Percentiles rank a stretch among this genome's conserved stretches.
These are phyloP conservation scores for Babyrousa celebensis DNA, from an alignment of 2,797 vertebrate genomes.

Conservation along the genomic window DNA sequence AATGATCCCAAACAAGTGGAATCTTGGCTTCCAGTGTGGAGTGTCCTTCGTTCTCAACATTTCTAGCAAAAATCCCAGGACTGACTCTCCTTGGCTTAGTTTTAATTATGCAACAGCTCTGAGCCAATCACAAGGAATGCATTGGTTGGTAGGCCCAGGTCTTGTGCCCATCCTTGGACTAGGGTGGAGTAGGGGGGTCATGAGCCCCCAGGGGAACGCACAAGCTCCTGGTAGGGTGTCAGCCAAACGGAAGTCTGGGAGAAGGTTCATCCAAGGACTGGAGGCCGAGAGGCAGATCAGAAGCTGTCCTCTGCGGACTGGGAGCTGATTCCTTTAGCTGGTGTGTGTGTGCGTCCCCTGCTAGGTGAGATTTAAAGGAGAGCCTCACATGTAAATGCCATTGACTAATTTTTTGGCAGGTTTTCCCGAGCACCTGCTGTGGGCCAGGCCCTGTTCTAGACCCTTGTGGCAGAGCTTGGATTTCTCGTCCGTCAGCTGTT, in stretches of 20 bases:
- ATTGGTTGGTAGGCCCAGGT: neutral
- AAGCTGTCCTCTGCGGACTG: neutral
- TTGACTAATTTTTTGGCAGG: neutral
- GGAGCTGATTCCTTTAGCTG: neutral
- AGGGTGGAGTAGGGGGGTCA: no score
- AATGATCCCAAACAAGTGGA: neutral
- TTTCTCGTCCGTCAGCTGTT: neutral
- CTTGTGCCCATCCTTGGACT: neutral
- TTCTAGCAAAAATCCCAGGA: neutral
- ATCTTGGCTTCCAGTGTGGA: neutral
- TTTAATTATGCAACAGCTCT: neutral
- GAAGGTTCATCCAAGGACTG: neutral
- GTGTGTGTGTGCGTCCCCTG: rapidly evolving
- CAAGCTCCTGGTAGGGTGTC: neutral
- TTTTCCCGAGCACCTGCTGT: neutral
- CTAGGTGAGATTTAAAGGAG: neutral
- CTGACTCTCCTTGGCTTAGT: neutral
- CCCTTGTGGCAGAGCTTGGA: neutral
- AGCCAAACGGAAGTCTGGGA: neutral
- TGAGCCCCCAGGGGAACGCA: neutral
- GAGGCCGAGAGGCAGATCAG: neutral
- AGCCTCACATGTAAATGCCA: neutral
- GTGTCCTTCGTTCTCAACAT: neutral
- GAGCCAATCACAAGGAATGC: neutral
- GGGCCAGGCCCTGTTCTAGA: neutral